A percentile compares a stretch with the other conserved stretches of the same genome.
Conservation (phyloP, 2,113 vertebrate genomes). For the Chaenocephalus aceratus region DNA sequence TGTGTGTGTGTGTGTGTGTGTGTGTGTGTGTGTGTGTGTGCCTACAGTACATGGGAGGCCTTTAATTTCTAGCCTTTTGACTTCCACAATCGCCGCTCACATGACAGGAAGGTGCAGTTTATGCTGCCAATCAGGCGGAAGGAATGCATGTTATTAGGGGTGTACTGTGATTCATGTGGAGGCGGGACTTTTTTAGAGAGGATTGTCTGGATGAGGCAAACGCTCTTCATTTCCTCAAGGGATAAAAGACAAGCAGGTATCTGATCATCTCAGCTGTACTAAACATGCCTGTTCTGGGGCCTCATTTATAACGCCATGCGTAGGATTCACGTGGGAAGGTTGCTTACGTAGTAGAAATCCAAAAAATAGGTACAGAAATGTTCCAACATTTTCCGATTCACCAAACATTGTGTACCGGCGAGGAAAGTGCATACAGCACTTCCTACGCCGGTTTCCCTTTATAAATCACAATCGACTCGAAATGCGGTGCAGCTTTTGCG, state of each 20-base stretch:
- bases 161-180: constrained; percentile 54
- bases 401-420: too few species aligned
- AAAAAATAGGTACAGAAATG: too few species aligned
- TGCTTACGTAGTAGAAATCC: too few species aligned
- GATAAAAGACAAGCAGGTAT: constrained; percentile 35
- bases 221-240: constrained; percentile 19
- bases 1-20: constrained; percentile 42
- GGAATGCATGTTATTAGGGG: constrained; percentile 82
- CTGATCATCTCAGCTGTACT: background rate
- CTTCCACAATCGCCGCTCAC: constrained; percentile 79
- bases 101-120: constrained; percentile 82
- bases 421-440: too few species aligned
- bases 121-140: constrained; percentile 80
- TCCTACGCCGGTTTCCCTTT: too few species aligned
- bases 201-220: constrained; percentile 9
- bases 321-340: too few species aligned
- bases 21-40: too few species aligned
- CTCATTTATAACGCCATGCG: too few species aligned
- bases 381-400: too few species aligned
- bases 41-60: constrained; percentile 58
- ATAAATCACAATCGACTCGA: too few species aligned
- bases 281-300: background rate
- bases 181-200: constrained; percentile 55
- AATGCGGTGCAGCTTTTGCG: too few species aligned
- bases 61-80: constrained; percentile 85